phyloP scores from a whole-genome alignment of 1,140 invertebrate species.

The Rhynchophorus ferrugineus region DNA sequence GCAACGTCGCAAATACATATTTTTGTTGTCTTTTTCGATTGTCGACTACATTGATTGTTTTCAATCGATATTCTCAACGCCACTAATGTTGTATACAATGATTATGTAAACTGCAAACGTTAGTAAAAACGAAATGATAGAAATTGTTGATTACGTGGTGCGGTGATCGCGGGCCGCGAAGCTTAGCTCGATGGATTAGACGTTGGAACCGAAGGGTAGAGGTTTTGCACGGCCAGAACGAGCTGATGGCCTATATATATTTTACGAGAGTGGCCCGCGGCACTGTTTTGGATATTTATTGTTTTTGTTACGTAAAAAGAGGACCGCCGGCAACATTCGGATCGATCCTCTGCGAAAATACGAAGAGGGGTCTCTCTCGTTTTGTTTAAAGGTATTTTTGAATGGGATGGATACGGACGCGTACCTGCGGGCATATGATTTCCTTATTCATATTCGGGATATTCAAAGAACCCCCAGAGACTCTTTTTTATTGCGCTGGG shows the following conservation, averaged over 20 bases:
- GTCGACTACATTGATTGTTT: too few relatives aligned
- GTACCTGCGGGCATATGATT: background rate
- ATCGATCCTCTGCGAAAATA: conserved; percentile 2
- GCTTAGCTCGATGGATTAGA: background rate
- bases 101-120: too few relatives aligned
- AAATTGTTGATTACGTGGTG: too few relatives aligned
- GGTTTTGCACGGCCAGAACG: conserved; percentile 3
- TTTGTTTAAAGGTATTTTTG: conserved; percentile 5
- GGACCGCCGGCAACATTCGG: background rate
- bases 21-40: too few relatives aligned
- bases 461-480: background rate
- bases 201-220: conserved; percentile 4
- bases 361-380: background rate
- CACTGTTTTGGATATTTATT: conserved; percentile 7
- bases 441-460: background rate
- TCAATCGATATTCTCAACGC: too few relatives aligned
- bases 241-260: conserved; percentile 8
- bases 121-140: too few relatives aligned
- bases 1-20: too few relatives aligned
- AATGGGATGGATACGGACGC: background rate
- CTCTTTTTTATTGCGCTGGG: too few relatives aligned
- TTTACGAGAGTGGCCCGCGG: conserved; percentile 5
- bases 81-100: too few relatives aligned
- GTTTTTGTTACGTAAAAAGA: conserved; percentile 8
- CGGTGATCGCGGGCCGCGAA: background rate